Conservation (phyloP, 2,888 invertebrate genomes). For the Yponomeuta sedellus region DNA sequence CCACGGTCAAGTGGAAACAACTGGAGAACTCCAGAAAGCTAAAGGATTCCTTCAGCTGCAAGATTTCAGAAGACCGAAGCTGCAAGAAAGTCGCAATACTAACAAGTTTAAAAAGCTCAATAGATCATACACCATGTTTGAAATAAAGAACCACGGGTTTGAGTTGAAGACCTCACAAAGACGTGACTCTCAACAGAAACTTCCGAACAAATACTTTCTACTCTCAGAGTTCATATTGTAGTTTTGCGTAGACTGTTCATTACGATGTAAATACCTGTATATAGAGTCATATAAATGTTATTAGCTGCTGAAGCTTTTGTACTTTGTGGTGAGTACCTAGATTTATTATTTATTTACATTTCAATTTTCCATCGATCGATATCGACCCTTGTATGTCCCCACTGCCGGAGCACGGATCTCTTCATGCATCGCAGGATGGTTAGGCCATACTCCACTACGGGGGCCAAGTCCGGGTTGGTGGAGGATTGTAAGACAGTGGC, state of each 20-base stretch:
- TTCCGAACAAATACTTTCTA: slow-evolving; percentile 38
- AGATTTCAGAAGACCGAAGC: slow-evolving; percentile 52
- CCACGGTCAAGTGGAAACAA: neutral
- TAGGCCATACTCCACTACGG: too few relatives aligned
- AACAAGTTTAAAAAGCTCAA: slow-evolving; percentile 41
- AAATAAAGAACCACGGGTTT: slow-evolving; percentile 46
- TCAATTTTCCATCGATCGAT: too few relatives aligned
- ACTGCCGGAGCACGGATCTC: too few relatives aligned
- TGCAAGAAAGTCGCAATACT: slow-evolving; percentile 33
- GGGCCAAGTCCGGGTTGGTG: too few relatives aligned
- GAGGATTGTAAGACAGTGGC: too few relatives aligned
- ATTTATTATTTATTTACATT: slow-evolving; percentile 3
- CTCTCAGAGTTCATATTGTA: slow-evolving; percentile 59
- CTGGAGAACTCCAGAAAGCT: neutral
- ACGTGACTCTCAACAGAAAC: slow-evolving; percentile 32
- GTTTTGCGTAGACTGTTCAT: slow-evolving; percentile 26
- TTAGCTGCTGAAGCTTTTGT: slow-evolving; percentile 14
- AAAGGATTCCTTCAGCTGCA: slow-evolving; percentile 39
- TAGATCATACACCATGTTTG: slow-evolving; percentile 45
- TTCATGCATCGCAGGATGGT: too few relatives aligned
- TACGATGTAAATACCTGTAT: slow-evolving; percentile 5
- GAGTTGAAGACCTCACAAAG: slow-evolving; percentile 32
- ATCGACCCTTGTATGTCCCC: too few relatives aligned
- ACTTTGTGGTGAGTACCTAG: slow-evolving; percentile 21
- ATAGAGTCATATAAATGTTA: neutral